Base-by-base conservation (phyloP, 1,140 invertebrate species). In the Calosoma granatense region DNA sequence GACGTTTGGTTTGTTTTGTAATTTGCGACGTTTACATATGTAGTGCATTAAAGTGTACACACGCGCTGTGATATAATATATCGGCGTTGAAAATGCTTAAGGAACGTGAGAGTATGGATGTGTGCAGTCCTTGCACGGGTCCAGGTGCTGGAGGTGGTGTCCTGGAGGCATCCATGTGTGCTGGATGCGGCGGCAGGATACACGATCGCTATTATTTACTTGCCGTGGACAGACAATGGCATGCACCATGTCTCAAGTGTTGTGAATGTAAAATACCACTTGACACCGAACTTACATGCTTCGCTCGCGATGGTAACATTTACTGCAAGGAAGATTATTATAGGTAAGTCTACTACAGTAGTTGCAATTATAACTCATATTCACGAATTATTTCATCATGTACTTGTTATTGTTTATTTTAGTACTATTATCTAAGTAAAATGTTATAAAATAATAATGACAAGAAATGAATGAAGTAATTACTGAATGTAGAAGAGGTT, bases 311-410 rank as follows among this genome's bases (percentile, higher is more conserved):
- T 65, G 89, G 90, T 55, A 87, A 88, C 68, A 94, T 95, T 65
- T 95, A 92, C 72, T 97, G 93, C 79, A 93, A 94, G 71, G 88
- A 94, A 65, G 93, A 97, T 74, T 97, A 96, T 72, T 93, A 91
- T 73, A 87, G 91, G 92, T 95, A 75, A 77, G 79, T 70, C 11
- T 56, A 23, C 26, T 36, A 30, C 75, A 77, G 22, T 30, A n/a
- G n/a, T n/a, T n/a, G n/a, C n/a, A n/a, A n/a, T n/a, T n/a, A n/a
- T n/a, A 41, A 39, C 19, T 15, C 15, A 41, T 20, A 51, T 51
- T 11, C 51, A 19, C 6, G n/a, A n/a, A 39, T 11, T 11, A n/a
- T 39, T n/a, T 39, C 36, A 39, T 11, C 11, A 39, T 39, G n/a
- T n/a, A n/a, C n/a, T n/a, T n/a, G n/a, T n/a, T n/a, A n/a, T n/a